A percentile compares a stretch with the other conserved stretches of the same genome.
phyloP scores from a whole-genome alignment of 2,113 vertebrate genomes.

The Emydocephalus ijimae region DNA sequence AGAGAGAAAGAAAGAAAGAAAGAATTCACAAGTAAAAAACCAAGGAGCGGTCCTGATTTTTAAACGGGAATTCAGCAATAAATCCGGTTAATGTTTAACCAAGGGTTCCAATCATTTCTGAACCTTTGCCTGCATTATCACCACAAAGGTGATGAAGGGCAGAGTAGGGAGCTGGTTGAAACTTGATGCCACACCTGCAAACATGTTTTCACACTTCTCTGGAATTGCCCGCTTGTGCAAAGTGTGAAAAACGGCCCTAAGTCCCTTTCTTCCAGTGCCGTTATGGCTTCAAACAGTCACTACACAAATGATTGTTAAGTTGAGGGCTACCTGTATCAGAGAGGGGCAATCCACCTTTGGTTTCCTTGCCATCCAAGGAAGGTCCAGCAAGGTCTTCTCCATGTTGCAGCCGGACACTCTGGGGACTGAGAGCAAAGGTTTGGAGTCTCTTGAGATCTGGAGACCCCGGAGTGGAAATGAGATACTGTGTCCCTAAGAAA shows the following conservation, averaged over 20 bases:
- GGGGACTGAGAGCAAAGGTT: slow-evolving; percentile 21
- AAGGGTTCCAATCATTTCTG: neutral
- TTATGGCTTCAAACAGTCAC: too few species aligned
- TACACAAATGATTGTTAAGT: neutral
- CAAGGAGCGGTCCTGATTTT: neutral
- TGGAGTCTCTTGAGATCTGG: neutral
- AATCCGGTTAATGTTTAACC: neutral
- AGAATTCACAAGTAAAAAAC: neutral
- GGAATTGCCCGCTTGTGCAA: neutral
- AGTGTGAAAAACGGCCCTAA: too few species aligned
- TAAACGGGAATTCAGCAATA: neutral
- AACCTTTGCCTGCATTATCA: rapidly evolving
- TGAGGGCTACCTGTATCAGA: neutral
- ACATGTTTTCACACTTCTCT: neutral
- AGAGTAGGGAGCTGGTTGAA: neutral
- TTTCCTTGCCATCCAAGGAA: rapidly evolving
- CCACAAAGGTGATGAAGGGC: neutral
- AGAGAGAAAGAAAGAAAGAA: too few species aligned
- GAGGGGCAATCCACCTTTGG: neutral
- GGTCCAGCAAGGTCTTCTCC: slow-evolving; percentile 17
- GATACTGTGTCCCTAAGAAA: slow-evolving; percentile 59
- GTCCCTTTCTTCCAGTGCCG: too few species aligned
- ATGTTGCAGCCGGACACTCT: rapidly evolving
- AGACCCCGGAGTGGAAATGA: rapidly evolving
- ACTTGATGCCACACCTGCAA: neutral